Percentiles rank a stretch among this genome's conserved stretches.
phyloP scores from a whole-genome alignment of 2,113 vertebrate species.

The Mirza zaza region DNA sequence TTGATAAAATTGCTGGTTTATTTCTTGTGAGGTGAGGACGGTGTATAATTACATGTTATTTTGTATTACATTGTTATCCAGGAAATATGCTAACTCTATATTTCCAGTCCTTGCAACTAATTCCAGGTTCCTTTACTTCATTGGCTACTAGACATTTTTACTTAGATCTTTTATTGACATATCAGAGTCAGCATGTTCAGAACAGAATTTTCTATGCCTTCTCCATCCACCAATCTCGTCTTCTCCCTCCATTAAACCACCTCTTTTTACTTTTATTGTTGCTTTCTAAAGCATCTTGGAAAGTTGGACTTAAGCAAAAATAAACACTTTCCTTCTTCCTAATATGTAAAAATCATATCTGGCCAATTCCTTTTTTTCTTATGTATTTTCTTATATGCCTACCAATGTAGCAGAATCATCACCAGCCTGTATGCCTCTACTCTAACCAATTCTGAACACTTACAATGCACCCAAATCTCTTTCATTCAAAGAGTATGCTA shows the following conservation, averaged over 20 bases:
- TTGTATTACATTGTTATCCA: slow-evolving; percentile 34
- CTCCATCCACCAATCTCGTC: neutral
- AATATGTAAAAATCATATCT: neutral
- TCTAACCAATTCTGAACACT: neutral
- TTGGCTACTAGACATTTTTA: neutral
- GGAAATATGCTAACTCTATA: neutral
- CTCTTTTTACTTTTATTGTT: neutral
- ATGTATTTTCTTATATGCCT: neutral
- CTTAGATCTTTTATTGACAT: neutral
- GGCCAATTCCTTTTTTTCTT: neutral
- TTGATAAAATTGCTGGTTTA: slow-evolving; percentile 38
- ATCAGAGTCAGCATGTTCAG: neutral
- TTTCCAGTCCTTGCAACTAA: neutral
- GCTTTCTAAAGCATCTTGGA: neutral
- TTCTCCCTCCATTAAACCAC: neutral
- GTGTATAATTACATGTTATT: slow-evolving; percentile 4
- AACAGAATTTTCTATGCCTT: neutral
- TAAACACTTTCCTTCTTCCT: neutral
- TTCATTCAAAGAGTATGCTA: neutral
- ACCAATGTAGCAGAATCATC: neutral
- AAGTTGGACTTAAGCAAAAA: neutral
- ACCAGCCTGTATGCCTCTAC: neutral
- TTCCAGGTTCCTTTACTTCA: neutral
- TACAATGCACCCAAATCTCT: neutral
- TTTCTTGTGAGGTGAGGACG: neutral